Evolutionary conservation across 2,797 vertebrate species (phyloP), one percentile per base, ranked within the genome.

Genomic region (Karalla daura): DNA sequence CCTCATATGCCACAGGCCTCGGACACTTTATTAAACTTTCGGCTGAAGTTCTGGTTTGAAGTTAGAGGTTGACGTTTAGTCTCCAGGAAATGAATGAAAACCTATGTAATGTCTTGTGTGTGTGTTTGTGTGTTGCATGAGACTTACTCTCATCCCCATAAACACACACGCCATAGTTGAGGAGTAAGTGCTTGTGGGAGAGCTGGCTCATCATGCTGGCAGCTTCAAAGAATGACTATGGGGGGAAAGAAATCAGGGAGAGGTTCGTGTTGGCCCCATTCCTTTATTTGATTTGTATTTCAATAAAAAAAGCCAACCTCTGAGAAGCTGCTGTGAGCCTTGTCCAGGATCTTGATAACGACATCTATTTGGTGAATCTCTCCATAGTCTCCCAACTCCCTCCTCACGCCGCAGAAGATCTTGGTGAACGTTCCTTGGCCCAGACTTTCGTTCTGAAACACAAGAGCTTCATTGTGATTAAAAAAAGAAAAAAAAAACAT

Each of bases 121-220:
- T 39, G n/a, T 28, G 23, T 28, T 15, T 41, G 32, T 60, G 30
- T 45, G 13, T 55, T 47, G 14, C 17, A n/a, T n/a, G n/a, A 36
- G 8, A 96, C 98, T 96, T 92, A 99, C 98, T 98, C 61, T 99
- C 97, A 10, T 99, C 96, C 18, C 96, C 94, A 60, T 94, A 97
- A 39, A 99, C 97, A 21, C 98, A 98, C 30, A 99, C 95, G 7
- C 98, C 98, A 33, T 96, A 98, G 91, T 95, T 99, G 83, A 98
- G 94, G 65, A 99, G 93, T 77, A 99, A 78, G 85, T 99, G 96
- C 82, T 96, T 98, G 84, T 99, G 95, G 76, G 97, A 97, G 47
- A 98, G 94, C 80, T 99, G 98, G 84, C 96, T 99, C 98, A 99
- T 99, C 96, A 99, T 98, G 82, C 98, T 99, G 82, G 98, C 98